A percentile compares a stretch with the other conserved stretches of the same genome.
phyloP scores from a whole-genome alignment of 2,797 vertebrate genomes.

The Threskiornis aethiopicus region DNA sequence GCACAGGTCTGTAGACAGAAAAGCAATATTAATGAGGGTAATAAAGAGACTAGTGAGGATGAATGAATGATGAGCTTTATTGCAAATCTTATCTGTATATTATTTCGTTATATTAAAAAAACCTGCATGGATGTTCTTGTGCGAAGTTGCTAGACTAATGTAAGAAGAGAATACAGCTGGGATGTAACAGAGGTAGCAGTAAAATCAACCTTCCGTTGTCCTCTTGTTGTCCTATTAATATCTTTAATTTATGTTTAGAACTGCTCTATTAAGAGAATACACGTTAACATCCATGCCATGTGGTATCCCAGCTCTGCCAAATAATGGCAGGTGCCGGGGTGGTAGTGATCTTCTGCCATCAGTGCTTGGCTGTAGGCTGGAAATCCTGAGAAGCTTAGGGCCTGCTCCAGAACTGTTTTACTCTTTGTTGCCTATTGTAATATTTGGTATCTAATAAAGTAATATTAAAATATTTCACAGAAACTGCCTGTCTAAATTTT shows the following conservation, averaged over 20 bases:
- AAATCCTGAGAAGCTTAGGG: not conserved
- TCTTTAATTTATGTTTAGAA: not conserved
- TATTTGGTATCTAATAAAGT: not conserved
- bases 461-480: not conserved
- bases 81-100: not conserved
- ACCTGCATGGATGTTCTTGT: not conserved
- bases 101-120: not conserved
- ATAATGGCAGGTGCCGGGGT: not conserved
- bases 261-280: not conserved
- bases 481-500: not conserved
- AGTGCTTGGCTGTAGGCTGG: not conserved
- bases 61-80: conserved; percentile 11
- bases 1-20: not conserved
- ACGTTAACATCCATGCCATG: not conserved
- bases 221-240: not conserved
- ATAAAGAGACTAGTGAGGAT: conserved; percentile 22
- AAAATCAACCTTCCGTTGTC: not conserved
- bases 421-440: not conserved
- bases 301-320: not conserved
- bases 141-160: not conserved
- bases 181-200: not conserved
- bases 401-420: not conserved
- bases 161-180: not conserved
- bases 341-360: not conserved
- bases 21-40: conserved; percentile 18